phyloP scores from a whole-genome alignment of 2,888 invertebrate genomes.

The Timema cristinae region DNA sequence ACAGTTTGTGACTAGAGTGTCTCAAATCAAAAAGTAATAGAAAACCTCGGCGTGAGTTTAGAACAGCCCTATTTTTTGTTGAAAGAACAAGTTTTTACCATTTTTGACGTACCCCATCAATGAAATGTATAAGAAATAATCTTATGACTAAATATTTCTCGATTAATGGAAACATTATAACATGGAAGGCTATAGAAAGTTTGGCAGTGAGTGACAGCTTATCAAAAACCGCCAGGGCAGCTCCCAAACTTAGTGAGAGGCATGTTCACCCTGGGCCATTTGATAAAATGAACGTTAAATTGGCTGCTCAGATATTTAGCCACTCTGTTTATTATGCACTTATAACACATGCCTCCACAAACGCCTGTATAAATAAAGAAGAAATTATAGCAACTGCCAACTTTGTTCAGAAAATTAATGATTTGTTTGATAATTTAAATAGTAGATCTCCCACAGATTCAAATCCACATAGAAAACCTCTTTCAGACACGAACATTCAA shows the following conservation, averaged over 20 bases:
- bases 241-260: slow-evolving; percentile 33
- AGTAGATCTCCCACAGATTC: slow-evolving; percentile 19
- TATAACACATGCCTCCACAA: not conserved
- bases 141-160: slow-evolving; percentile 28
- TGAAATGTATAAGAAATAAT: slow-evolving; percentile 34
- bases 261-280: slow-evolving; percentile 34
- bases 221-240: slow-evolving; percentile 29
- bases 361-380: not conserved
- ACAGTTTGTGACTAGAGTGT: slow-evolving; percentile 34
- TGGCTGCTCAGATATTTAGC: slow-evolving; percentile 36
- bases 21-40: slow-evolving; percentile 31
- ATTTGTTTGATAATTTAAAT: slow-evolving; percentile 24
- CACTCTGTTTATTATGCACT: slow-evolving; percentile 31
- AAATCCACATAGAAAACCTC: slow-evolving; percentile 12
- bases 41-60: slow-evolving; percentile 29
- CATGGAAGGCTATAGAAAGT: slow-evolving; percentile 26
- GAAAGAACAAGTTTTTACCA: slow-evolving; percentile 28
- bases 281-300: slow-evolving; percentile 34
- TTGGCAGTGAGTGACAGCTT: slow-evolving; percentile 28
- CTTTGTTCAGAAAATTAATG: slow-evolving; percentile 29
- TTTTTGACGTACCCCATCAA: slow-evolving; percentile 33
- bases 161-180: slow-evolving; percentile 25
- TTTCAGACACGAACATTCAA: not conserved
- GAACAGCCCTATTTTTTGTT: slow-evolving; percentile 29
- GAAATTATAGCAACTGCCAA: slow-evolving; percentile 30